Evolutionary conservation across 2,113 vertebrate genomes (phyloP).

Genomic region (Oreochromis aureus): DNA sequence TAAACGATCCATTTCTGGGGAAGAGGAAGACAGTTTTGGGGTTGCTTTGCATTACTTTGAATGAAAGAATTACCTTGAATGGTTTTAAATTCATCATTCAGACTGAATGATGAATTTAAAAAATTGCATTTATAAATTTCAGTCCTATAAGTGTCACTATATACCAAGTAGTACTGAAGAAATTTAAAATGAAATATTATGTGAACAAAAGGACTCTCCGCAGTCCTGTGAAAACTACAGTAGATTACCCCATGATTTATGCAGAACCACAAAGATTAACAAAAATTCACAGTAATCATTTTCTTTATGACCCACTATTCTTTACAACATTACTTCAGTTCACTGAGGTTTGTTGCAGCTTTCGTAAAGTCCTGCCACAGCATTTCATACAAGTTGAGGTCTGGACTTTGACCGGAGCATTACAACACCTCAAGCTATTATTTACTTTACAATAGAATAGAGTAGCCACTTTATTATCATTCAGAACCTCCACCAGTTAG

Average conservation of each 20-base stretch:
- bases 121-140: too few relatives aligned
- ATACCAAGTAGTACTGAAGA: too few relatives aligned
- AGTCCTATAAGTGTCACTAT: too few relatives aligned
- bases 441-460: background rate
- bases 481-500: too few relatives aligned
- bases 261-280: background rate
- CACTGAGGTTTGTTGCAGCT: background rate
- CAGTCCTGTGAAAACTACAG: background rate
- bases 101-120: too few relatives aligned
- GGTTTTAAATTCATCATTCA: too few relatives aligned
- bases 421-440: background rate
- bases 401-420: background rate
- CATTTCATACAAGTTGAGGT: background rate
- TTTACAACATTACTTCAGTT: background rate
- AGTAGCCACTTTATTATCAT: background rate
- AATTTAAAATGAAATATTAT: background rate
- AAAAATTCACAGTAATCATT: background rate
- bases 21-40: too few relatives aligned
- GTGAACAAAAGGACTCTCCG: accelerated
- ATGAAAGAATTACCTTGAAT: too few relatives aligned
- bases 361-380: background rate
- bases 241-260: background rate
- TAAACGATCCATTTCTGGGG: too few relatives aligned
- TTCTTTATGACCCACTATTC: background rate
- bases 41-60: too few relatives aligned